Evolutionary conservation across 2,113 vertebrate species (phyloP).

Genomic region (Corythaeola cristata): DNA sequence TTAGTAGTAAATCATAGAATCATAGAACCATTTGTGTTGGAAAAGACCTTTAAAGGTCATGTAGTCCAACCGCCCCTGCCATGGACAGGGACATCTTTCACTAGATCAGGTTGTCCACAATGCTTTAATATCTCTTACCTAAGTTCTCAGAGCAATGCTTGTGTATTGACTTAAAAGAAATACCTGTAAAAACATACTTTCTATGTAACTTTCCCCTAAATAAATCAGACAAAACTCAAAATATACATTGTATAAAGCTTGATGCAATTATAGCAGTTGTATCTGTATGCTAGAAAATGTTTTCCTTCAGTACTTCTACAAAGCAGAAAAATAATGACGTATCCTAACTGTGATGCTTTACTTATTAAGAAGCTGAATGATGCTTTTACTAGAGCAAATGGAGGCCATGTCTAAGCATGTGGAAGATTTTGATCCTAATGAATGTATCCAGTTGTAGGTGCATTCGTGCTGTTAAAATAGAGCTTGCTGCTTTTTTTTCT

Average conservation of each 20-base stretch:
- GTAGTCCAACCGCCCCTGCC: not conserved
- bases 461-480: not conserved
- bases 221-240: not conserved
- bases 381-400: not conserved
- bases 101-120: not conserved
- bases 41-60: not conserved
- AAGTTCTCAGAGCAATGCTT: not conserved
- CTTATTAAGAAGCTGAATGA: not conserved
- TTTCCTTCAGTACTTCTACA: not conserved
- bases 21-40: not conserved
- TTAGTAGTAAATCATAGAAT: not conserved
- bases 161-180: not conserved
- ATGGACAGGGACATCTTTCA: not conserved
- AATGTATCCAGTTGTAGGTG: not conserved
- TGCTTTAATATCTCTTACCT: not conserved
- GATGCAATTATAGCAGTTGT: not conserved
- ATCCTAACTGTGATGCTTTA: not conserved
- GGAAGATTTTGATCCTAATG: not conserved
- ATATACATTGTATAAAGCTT: not conserved
- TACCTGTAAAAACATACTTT: not conserved
- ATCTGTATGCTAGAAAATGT: not conserved
- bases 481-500: not conserved
- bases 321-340: not conserved
- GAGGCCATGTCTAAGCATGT: not conserved
- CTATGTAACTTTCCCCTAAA: not conserved